Evolutionary conservation across 2,113 vertebrate species (phyloP).

Genomic region (Nothobranchius kuhntae): DNA sequence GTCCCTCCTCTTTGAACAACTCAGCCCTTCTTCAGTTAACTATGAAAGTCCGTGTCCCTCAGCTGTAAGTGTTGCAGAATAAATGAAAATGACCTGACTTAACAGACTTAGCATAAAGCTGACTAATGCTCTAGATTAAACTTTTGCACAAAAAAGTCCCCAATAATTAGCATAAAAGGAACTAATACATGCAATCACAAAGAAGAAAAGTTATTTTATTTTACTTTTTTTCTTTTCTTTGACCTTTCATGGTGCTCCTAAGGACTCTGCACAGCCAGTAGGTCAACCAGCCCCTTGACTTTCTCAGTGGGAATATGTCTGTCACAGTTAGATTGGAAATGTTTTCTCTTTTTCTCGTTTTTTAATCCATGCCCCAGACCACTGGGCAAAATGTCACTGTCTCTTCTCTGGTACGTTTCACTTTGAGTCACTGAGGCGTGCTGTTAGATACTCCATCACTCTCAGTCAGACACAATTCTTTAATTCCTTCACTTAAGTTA

Average conservation of each 20-base stretch:
- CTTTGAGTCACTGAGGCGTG: background rate
- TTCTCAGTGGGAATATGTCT: conserved; percentile 23
- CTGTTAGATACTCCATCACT: background rate
- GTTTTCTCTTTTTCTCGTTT: background rate
- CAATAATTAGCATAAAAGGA: background rate
- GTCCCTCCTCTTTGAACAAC: background rate
- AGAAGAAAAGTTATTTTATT: background rate
- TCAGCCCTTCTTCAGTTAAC: background rate
- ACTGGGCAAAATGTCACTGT: conserved; percentile 29
- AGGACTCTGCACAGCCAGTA: conserved; percentile 9
- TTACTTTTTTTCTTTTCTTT: background rate
- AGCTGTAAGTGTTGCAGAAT: background rate
- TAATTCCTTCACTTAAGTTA: no score
- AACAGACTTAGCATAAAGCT: conserved; percentile 2
- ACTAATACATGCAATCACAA: background rate
- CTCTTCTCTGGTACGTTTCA: background rate
- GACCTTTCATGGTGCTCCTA: background rate
- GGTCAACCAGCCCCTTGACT: conserved; percentile 44
- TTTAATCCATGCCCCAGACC: conserved; percentile 33
- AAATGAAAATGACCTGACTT: background rate
- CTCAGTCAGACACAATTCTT: background rate
- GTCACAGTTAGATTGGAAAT: conserved; percentile 19
- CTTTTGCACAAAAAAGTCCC: background rate
- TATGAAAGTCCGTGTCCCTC: background rate
- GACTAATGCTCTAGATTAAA: background rate